A percentile compares a stretch with the other conserved stretches of the same genome.
phyloP scores from a whole-genome alignment of 92 coral and sea anemone genomes.

The Diadumene lineata region DNA sequence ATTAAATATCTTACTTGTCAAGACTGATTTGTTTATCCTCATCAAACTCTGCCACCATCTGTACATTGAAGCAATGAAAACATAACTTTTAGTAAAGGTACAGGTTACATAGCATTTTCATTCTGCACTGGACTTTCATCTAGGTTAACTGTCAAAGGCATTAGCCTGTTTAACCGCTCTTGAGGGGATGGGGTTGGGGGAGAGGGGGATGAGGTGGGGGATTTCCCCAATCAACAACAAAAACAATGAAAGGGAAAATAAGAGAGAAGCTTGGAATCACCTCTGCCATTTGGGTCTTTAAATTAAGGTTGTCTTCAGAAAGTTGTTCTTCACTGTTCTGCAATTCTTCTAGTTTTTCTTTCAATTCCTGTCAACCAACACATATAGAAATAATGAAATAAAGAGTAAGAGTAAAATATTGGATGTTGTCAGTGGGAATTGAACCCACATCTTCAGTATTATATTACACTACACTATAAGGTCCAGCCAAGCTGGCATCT shows the following conservation, averaged over 20 bases:
- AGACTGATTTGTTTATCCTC: conserved; percentile 80
- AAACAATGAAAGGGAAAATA: not conserved
- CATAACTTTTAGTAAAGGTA: no score
- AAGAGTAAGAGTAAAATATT: not conserved
- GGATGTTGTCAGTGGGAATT: not conserved
- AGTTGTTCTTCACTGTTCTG: conserved; percentile 1
- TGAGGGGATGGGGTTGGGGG: no score
- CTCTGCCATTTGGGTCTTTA: conserved; percentile 16
- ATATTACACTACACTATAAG: not conserved
- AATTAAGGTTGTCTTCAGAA: not conserved
- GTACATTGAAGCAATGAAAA: not conserved
- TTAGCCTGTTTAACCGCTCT: no score
- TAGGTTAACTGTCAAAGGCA: no score
- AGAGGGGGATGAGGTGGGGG: no score
- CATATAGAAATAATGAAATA: no score
- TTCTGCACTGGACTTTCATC: no score
- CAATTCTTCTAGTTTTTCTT: not conserved
- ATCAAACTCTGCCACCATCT: conserved; percentile 94
- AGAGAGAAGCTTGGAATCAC: not conserved
- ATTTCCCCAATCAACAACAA: no score
- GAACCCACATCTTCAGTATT: no score
- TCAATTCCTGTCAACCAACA: not conserved
- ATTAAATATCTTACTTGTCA: conserved; percentile 64
- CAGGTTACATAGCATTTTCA: no score
- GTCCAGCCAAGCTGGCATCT: not conserved